Evolutionary conservation across 2,797 vertebrate species (phyloP), one percentile per base, ranked within the genome.

Genomic region (Oryzias dopingdopingensis): DNA sequence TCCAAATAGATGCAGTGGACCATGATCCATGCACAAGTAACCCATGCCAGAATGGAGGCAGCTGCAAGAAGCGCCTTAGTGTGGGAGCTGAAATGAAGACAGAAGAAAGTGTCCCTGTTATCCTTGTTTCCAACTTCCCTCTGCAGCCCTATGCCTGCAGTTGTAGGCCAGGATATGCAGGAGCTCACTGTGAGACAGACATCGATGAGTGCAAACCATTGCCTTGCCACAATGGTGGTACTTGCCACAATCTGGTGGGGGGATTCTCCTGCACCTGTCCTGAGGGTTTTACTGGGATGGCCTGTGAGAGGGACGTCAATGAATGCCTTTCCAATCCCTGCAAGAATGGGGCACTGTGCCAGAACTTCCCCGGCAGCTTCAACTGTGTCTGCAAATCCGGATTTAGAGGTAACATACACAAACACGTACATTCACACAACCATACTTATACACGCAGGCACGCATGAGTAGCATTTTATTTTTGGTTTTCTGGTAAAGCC

Each of bases 211-310:
- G 97, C 76, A 92, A 95, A 20, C 96, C 97, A 0, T 91, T 91
- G 0, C 96, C 97, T 18, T 97, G 96, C 83, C 95, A 96, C 90
- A 97, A 97, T 1, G 91, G 91, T 0, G 97, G 90, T 73, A 95
- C 82, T 6, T 99, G 97, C 89, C 95, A 96, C 76, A 98, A 99
- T 78, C 81, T 99, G 68, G 94, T 99, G 59, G 96, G 97, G 5
- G 94, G 95, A 13, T 99, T 99, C 87, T 95, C 96, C 0, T 99
- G 97, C 89, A 95, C 93, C 85, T 99, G 97, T 73, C 91, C 91
- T 0, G 95, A 93, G n/a, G 96, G 97, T 52, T 99, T 97, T 90
- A 96, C 95, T 0, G 96, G 97, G 26, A 94, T 95, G 88, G 97
- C 97, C 58, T 99, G 97, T 0, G 97, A 99, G 82, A 93, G 97